Conservation (phyloP, 2,888 invertebrate genomes). For the Apodemia hepburni region DNA sequence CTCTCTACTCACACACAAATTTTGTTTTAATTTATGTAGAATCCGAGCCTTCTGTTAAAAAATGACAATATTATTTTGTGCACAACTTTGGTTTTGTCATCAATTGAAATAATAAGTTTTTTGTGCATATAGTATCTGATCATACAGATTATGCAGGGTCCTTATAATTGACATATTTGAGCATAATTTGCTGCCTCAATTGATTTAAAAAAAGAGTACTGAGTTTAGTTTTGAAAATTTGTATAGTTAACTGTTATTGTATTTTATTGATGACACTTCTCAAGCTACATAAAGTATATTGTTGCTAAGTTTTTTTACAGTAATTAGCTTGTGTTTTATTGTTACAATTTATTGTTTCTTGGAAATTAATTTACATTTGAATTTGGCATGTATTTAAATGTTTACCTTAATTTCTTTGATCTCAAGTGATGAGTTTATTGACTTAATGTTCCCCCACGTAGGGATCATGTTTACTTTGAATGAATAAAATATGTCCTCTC, state of each 20-base stretch:
- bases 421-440: slow-evolving; percentile 15
- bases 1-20: too few species aligned
- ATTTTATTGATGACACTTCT: slow-evolving; percentile 15
- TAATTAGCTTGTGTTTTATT: slow-evolving; percentile 13
- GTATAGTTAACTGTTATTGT: background rate
- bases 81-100: too few species aligned
- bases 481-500: slow-evolving; percentile 22
- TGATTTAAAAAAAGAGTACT: background rate
- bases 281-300: slow-evolving; percentile 15
- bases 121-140: background rate
- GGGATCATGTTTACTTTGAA: slow-evolving; percentile 21
- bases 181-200: background rate
- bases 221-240: background rate
- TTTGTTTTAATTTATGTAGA: too few species aligned
- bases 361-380: slow-evolving; percentile 19
- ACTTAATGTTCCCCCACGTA: background rate
- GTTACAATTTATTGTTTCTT: slow-evolving; percentile 18
- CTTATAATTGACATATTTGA: background rate
- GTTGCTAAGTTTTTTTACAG: slow-evolving; percentile 17
- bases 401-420: slow-evolving; percentile 25
- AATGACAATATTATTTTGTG: too few species aligned
- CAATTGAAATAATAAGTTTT: background rate
- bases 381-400: slow-evolving; percentile 18
- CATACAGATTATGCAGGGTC: background rate
- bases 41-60: too few species aligned